Base-by-base conservation (phyloP, 1,140 invertebrate species). In the Leptinotarsa defecta region DNA sequence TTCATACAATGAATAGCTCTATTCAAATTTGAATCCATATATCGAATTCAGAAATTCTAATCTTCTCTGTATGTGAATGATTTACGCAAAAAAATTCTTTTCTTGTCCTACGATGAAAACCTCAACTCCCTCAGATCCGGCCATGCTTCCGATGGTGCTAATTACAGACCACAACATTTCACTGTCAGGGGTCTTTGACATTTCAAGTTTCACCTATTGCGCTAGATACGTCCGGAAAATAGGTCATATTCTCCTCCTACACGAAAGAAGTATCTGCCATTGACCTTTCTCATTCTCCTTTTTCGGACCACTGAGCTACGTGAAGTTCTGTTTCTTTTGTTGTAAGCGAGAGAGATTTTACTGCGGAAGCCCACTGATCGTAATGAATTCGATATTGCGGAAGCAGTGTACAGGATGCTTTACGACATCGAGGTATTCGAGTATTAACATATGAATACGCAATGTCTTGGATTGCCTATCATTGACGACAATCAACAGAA, bases 121-220 rank as follows among this genome's bases (percentile, higher is more conserved):
- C n/a, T n/a, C 52, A 57, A 57, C 52, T 13, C 15, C n/a, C n/a
- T 19, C 52, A 19, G n/a, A 57, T 19, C 52, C 52, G 52, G n/a
- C 17, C 15, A 57, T 57, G 52, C 13, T 57, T 57, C n/a, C 52
- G n/a, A 57, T 71, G 69, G 3, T 57, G 69, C n/a, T 71, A 71
- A 71, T 71, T 71, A 48, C 69, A 68, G 67, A 27, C 43, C n/a
- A 57, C 43, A 49, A 49, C 70, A 73, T 73, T 73, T 73, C 71
- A 73, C 71, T 73, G 71, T 73, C 71, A 73, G 52, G 48, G 71
- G 71, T 73, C 63, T 64, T 73, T 73, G 71, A 73, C 71, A 65
- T 73, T 22, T 17, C 34, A 65, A 65, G 62, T 73, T 73, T 73
- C 71, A 73, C 71, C 71, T 65, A 73, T 73, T 73, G 71, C 71